Evolutionary conservation across 2,113 vertebrate species (phyloP), one percentile per base, ranked within the genome.

Genomic region (Acrocephalus kingi): DNA sequence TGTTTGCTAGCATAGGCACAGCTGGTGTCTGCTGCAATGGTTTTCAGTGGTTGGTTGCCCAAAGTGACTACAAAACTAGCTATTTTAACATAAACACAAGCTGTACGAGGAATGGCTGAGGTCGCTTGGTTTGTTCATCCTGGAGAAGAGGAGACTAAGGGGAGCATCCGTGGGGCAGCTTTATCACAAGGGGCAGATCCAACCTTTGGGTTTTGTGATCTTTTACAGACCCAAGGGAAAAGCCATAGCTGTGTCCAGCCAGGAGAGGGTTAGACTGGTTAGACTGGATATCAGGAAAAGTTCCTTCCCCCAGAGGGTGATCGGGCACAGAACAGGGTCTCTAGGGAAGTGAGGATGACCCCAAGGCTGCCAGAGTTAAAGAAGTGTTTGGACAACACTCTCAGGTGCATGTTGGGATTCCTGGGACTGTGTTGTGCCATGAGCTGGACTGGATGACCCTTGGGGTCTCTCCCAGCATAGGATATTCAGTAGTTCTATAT

Each of bases 151-250:
- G 30, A 79, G 20, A 33, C 48, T 69, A 35, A 49, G 21, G 27
- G 9, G 12, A 33, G 2, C 4, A 8, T 68, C 35, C 30, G 20
- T 23, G 7, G 10, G 15, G 15, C 24, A 54, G n/a, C 30, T 55
- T 62, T 63, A 35, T 41, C 25, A 35, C 0, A 2, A 59, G 23
- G 33, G 17, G 14, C 10, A 14, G 33, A 43, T 67, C 37, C 0
- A 1, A n/a, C 35, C 52, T 81, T 33, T 74, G 23, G 2, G 20
- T 54, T 54, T 28, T 69, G n/a, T 71, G 56, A 56, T 27, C 49
- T 43, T 35, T 13, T 49, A 43, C 35, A 28, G 35, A 63, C 15
- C 12, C 1, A 3, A 56, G 30, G 25, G 25, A 77, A 5, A 4
- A 22, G 22, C 48, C 9, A 12, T 25, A 56, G 41, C 31, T 63